These are phyloP conservation scores for Enhydra lutris DNA, from an alignment of 2,113 vertebrate genomes.

Conservation along the genomic window DNA sequence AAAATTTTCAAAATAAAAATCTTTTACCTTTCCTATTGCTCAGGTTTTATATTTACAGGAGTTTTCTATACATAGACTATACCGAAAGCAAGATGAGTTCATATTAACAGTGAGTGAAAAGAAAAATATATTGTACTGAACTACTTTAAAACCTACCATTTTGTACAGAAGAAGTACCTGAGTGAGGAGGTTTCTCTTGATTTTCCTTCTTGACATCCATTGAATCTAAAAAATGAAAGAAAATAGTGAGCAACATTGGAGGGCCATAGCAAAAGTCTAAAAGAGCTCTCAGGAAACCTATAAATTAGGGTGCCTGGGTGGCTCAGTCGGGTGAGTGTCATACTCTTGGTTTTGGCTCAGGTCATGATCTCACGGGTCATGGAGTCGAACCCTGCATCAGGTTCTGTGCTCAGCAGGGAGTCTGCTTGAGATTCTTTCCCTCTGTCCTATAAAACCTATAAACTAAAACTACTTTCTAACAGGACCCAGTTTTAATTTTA, in stretches of 20 bases:
- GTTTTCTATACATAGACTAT: background rate
- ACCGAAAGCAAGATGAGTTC: slow-evolving; percentile 23
- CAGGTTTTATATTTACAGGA: background rate
- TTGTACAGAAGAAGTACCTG: slow-evolving; percentile 78
- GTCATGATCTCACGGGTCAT: background rate
- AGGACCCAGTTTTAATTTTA: slow-evolving; percentile 28
- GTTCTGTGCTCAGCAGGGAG: background rate
- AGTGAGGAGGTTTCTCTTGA: slow-evolving; percentile 82
- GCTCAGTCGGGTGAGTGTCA: background rate
- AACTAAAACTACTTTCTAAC: slow-evolving; percentile 24
- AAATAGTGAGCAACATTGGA: slow-evolving; percentile 7
- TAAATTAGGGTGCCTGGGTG: background rate
- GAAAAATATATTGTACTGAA: slow-evolving; percentile 11
- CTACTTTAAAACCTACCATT: slow-evolving; percentile 85
- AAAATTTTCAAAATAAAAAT: slow-evolving; percentile 46
- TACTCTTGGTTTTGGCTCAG: background rate
- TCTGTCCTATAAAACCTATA: background rate
- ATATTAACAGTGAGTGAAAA: slow-evolving; percentile 20
- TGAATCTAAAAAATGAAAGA: slow-evolving; percentile 84
- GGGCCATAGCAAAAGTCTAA: background rate
- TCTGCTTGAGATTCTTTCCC: background rate
- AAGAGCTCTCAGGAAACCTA: slow-evolving; percentile 20
- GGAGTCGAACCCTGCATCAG: background rate
- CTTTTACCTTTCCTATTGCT: slow-evolving; percentile 17
- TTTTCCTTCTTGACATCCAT: slow-evolving; percentile 91